Evolutionary conservation across 2,797 vertebrate species (phyloP).

Genomic region (Sebastes dallii): DNA sequence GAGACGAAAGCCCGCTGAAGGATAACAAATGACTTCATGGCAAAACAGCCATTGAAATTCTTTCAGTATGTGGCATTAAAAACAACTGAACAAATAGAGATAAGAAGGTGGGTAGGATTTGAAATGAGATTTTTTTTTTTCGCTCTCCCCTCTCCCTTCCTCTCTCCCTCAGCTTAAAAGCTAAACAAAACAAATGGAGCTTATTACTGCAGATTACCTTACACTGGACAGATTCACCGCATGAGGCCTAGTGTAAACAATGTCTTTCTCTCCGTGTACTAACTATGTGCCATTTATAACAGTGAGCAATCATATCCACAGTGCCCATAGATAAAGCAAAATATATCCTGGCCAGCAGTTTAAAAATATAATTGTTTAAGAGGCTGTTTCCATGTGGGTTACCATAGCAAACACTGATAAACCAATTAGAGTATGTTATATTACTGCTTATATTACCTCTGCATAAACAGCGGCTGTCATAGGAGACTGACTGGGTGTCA

Average conservation of each 20-base stretch:
- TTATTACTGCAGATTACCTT: slow-evolving; percentile 90
- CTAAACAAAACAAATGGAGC: slow-evolving; percentile 95
- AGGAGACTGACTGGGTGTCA: slow-evolving; percentile 59
- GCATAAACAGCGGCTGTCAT: slow-evolving; percentile 63
- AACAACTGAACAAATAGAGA: slow-evolving; percentile 99
- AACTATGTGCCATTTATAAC: slow-evolving; percentile 88
- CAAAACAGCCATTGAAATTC: slow-evolving; percentile 99
- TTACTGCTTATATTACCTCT: slow-evolving; percentile 75
- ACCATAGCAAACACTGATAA: slow-evolving; percentile 87
- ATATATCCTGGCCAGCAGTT: slow-evolving; percentile 74
- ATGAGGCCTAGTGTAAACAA: slow-evolving; percentile 87
- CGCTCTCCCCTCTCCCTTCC: slow-evolving; percentile 73
- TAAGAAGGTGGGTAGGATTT: slow-evolving; percentile 98
- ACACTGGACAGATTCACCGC: slow-evolving; percentile 88
- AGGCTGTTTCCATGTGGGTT: slow-evolving; percentile 81
- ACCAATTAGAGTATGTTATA: slow-evolving; percentile 80
- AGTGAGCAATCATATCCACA: slow-evolving; percentile 80
- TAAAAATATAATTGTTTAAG: slow-evolving; percentile 83
- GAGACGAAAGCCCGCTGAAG: slow-evolving; percentile 97
- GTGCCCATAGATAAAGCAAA: slow-evolving; percentile 81
- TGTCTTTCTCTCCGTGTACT: slow-evolving; percentile 81
- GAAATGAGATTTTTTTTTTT: slow-evolving; percentile 90
- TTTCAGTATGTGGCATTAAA: slow-evolving; percentile 99
- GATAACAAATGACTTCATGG: slow-evolving; percentile 99
- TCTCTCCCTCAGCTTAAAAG: slow-evolving; percentile 83